Evolutionary conservation across 1,140 invertebrate species (phyloP).

Genomic region (Drosophila bipectinata): DNA sequence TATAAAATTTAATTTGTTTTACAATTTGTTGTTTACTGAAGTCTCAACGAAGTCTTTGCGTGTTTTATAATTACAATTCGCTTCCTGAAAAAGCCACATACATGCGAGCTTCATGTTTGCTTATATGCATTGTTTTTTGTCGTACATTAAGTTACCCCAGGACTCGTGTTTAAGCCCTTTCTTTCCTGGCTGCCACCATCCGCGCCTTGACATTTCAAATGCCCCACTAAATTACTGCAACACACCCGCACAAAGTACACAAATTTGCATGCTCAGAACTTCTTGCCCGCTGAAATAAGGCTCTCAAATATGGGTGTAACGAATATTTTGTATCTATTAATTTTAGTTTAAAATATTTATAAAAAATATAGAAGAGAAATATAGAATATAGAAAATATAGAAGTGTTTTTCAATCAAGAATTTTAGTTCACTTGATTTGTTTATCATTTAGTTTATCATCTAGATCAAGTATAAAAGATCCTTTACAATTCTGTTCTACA

Average conservation of each 20-base stretch:
- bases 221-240: slow-evolving; percentile 68
- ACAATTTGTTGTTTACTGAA: neutral
- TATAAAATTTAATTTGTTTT: neutral
- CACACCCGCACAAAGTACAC: slow-evolving; percentile 17
- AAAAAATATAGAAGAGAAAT: too few species aligned
- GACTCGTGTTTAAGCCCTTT: neutral
- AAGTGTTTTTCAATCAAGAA: too few species aligned
- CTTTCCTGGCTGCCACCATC: neutral
- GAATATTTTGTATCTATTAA: neutral
- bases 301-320: neutral
- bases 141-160: slow-evolving; percentile 1
- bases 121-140: slow-evolving; percentile 36
- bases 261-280: slow-evolving; percentile 15
- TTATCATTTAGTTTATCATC: too few species aligned
- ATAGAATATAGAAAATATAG: too few species aligned
- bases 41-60: neutral
- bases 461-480: neutral
- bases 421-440: too few species aligned
- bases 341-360: neutral
- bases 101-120: neutral
- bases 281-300: neutral
- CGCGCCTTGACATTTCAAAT: slow-evolving; percentile 54
- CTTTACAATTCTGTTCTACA: neutral
- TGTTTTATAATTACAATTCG: neutral
- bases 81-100: neutral